A percentile compares a stretch with the other conserved stretches of the same genome.
Conservation (phyloP, 2,888 invertebrate species). For the Rotaria socialis region DNA sequence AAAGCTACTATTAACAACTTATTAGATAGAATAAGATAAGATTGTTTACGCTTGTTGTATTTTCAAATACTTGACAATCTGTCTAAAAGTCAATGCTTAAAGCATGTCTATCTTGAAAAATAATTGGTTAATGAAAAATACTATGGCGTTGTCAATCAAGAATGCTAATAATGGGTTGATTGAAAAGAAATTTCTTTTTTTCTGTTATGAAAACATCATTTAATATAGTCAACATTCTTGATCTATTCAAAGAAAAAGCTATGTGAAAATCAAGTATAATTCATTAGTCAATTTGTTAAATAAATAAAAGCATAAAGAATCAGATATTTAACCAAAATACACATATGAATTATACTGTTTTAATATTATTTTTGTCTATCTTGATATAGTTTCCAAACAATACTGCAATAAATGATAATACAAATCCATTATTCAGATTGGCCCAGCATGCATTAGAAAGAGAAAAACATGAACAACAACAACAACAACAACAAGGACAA, state of each 20-base stretch:
- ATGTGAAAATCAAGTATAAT: neutral
- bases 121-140: neutral
- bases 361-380: neutral
- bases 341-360: neutral
- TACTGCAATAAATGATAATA: slow-evolving; percentile 23
- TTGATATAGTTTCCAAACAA: slow-evolving; percentile 1
- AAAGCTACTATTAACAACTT: neutral
- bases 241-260: neutral
- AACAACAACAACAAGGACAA: neutral
- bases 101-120: neutral
- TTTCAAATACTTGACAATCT: neutral
- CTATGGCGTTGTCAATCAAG: no score
- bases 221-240: neutral
- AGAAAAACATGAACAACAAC: slow-evolving; percentile 15
- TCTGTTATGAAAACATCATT: neutral
- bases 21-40: neutral
- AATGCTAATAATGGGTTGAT: no score
- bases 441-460: slow-evolving; percentile 38
- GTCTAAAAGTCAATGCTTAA: neutral
- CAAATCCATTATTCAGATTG: slow-evolving; percentile 38
- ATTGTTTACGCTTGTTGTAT: neutral
- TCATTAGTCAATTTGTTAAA: neutral
- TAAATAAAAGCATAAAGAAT: neutral
- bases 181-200: neutral
- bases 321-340: neutral